phyloP scores from a whole-genome alignment of 2,888 invertebrate species.

The Polydrusus cervinus region DNA sequence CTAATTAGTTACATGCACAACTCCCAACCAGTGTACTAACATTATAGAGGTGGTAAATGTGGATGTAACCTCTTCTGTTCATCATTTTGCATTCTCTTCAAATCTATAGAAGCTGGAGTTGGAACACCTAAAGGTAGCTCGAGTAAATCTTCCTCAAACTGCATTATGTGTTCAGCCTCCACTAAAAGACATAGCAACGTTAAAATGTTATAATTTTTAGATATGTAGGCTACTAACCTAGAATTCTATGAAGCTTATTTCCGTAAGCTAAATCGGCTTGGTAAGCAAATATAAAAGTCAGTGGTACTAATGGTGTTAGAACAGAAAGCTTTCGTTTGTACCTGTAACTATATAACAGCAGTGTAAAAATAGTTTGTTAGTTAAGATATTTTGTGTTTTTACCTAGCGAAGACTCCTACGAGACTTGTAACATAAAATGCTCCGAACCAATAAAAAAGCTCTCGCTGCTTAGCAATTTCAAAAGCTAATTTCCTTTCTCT shows the following conservation, averaged over 20 bases:
- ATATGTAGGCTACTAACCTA: slow-evolving; percentile 51
- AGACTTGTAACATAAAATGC: slow-evolving; percentile 78
- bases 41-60: slow-evolving; percentile 56
- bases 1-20: too few relatives aligned
- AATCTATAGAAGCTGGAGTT: slow-evolving; percentile 74
- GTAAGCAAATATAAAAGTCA: slow-evolving; percentile 82
- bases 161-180: slow-evolving; percentile 87
- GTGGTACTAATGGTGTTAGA: slow-evolving; percentile 80
- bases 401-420: slow-evolving; percentile 74
- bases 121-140: slow-evolving; percentile 84
- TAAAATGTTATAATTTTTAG: slow-evolving; percentile 11
- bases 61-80: slow-evolving; percentile 65
- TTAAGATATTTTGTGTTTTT: slow-evolving; percentile 48
- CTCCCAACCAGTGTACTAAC: background rate
- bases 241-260: slow-evolving; percentile 79
- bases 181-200: slow-evolving; percentile 69
- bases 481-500: slow-evolving; percentile 83
- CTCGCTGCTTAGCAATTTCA: slow-evolving; percentile 81
- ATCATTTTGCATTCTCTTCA: slow-evolving; percentile 63
- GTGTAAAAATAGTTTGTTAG: slow-evolving; percentile 18
- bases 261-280: slow-evolving; percentile 86
- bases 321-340: slow-evolving; percentile 74
- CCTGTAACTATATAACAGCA: slow-evolving; percentile 57
- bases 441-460: slow-evolving; percentile 82
- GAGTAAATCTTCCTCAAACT: slow-evolving; percentile 81